These are phyloP conservation scores for Phalanger gymnotis DNA, from an alignment of 2,797 vertebrate species.

Conservation along the genomic window DNA sequence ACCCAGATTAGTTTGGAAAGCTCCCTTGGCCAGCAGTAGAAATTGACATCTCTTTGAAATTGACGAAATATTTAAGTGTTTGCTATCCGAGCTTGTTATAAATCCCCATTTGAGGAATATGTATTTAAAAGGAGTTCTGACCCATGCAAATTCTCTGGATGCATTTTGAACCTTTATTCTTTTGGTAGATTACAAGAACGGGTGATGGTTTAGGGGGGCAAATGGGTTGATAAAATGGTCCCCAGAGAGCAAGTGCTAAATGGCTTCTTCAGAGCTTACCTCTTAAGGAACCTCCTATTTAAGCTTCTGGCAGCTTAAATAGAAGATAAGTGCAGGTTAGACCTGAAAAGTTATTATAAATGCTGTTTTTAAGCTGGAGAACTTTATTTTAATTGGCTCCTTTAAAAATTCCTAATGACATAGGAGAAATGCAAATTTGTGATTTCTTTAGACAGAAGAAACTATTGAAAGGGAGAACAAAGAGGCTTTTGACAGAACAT, in stretches of 20 bases:
- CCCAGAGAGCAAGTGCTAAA: slow-evolving; percentile 80
- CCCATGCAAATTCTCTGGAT: slow-evolving; percentile 55
- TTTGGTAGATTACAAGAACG: slow-evolving; percentile 77
- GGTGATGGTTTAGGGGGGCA: slow-evolving; percentile 69
- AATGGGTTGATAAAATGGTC: slow-evolving; percentile 75
- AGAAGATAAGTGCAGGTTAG: slow-evolving; percentile 81
- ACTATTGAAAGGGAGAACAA: slow-evolving; percentile 74
- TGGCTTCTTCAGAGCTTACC: slow-evolving; percentile 81
- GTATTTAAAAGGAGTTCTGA: slow-evolving; percentile 77
- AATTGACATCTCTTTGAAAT: slow-evolving; percentile 67
- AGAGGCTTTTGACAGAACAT: slow-evolving; percentile 80
- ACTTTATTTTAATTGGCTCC: slow-evolving; percentile 77
- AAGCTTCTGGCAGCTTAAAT: slow-evolving; percentile 67
- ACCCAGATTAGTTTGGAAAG: slow-evolving; percentile 43
- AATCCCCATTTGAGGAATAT: slow-evolving; percentile 72
- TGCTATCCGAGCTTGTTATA: slow-evolving; percentile 62
- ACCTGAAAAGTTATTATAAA: slow-evolving; percentile 83
- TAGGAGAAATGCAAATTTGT: slow-evolving; percentile 77
- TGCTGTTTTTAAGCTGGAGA: slow-evolving; percentile 78
- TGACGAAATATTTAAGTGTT: slow-evolving; percentile 63
- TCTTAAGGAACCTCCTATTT: slow-evolving; percentile 81
- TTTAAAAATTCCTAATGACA: slow-evolving; percentile 76
- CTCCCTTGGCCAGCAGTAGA: slow-evolving; percentile 51
- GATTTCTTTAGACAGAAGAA: slow-evolving; percentile 72
- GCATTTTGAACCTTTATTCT: slow-evolving; percentile 69